phyloP scores from a whole-genome alignment of 2,113 vertebrate species.

The Numida meleagris region DNA sequence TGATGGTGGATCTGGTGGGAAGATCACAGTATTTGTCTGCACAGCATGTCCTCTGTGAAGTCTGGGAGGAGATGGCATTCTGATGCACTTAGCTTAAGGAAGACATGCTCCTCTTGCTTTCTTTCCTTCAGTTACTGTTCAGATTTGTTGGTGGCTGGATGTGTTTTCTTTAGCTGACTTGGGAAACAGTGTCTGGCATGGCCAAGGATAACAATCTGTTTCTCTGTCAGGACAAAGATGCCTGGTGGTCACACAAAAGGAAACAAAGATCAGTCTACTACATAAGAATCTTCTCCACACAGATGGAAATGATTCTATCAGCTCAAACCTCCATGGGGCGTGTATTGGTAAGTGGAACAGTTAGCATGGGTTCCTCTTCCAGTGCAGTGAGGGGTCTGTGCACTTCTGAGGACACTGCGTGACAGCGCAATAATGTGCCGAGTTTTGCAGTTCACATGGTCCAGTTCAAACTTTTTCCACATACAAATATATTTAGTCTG shows the following conservation, averaged over 20 bases:
- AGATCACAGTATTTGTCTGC: background rate
- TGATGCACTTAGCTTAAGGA: background rate
- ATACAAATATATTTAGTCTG: background rate
- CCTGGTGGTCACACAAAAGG: background rate
- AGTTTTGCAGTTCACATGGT: background rate
- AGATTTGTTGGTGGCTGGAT: background rate
- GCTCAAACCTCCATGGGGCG: slow-evolving; percentile 55
- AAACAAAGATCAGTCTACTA: background rate
- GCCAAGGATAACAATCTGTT: background rate
- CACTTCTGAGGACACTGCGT: background rate
- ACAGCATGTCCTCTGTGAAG: accelerated
- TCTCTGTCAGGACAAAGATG: background rate
- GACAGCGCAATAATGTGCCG: background rate
- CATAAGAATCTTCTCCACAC: background rate
- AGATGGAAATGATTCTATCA: slow-evolving; percentile 59
- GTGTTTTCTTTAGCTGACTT: background rate
- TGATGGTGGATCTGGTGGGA: background rate
- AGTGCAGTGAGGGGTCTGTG: background rate
- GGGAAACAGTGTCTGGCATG: background rate
- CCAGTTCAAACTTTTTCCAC: background rate
- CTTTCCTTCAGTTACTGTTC: background rate
- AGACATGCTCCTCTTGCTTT: background rate
- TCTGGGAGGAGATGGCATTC: background rate
- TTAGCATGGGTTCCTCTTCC: background rate
- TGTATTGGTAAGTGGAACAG: slow-evolving; percentile 48